These are phyloP conservation scores for Platypus cylindrus DNA, from an alignment of 2,888 invertebrate genomes.

Conservation along the genomic window DNA sequence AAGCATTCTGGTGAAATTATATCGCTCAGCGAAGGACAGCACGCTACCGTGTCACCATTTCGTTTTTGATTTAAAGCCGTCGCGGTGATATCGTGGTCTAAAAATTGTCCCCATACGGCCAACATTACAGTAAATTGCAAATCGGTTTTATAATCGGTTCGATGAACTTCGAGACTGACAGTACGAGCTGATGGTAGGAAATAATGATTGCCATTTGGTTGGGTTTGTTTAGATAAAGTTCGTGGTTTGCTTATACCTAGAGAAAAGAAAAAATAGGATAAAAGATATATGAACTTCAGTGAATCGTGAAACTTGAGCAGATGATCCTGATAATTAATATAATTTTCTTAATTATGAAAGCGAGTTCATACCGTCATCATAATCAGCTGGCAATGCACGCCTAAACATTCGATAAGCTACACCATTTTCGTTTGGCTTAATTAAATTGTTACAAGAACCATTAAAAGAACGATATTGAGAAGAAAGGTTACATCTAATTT, in stretches of 20 bases:
- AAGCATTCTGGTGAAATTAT: slow-evolving; percentile 64
- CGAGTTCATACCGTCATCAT: slow-evolving; percentile 54
- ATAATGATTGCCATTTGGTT: slow-evolving; percentile 12
- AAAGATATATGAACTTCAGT: too few species aligned
- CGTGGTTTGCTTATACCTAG: slow-evolving; percentile 55
- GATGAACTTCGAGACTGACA: slow-evolving; percentile 60
- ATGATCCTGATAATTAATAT: too few species aligned
- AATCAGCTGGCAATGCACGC: slow-evolving; percentile 59
- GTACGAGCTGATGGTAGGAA: slow-evolving; percentile 60
- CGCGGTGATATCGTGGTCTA: slow-evolving; percentile 79
- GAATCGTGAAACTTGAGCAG: too few species aligned
- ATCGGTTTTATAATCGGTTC: slow-evolving; percentile 60
- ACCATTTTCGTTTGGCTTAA: slow-evolving; percentile 53
- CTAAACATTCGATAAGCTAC: slow-evolving; percentile 62
- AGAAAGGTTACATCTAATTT: slow-evolving; percentile 19
- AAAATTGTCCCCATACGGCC: slow-evolving; percentile 79
- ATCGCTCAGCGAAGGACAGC: slow-evolving; percentile 42
- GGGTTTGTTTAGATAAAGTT: slow-evolving; percentile 39
- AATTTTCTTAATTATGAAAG: not conserved
- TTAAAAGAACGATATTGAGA: slow-evolving; percentile 51
- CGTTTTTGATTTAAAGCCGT: slow-evolving; percentile 64
- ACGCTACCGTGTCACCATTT: slow-evolving; percentile 59
- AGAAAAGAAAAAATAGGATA: slow-evolving; percentile 1
- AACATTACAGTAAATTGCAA: slow-evolving; percentile 69
- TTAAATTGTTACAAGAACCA: slow-evolving; percentile 66